Evolutionary conservation across 2,888 invertebrate species (phyloP).

Genomic region (Dinocampus coccinellae): DNA sequence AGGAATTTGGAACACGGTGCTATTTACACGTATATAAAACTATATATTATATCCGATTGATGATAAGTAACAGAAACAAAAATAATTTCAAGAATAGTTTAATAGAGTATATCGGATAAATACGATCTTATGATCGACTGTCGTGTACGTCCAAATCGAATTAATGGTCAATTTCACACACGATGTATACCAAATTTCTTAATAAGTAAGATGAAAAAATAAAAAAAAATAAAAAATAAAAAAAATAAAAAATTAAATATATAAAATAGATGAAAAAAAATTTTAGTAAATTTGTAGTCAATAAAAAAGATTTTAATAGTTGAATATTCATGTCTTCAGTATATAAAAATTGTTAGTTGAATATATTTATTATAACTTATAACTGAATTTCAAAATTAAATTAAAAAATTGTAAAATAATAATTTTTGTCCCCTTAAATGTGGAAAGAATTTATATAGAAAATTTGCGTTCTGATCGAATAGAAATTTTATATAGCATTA

Average conservation of each 20-base stretch:
- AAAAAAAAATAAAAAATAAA: not conserved
- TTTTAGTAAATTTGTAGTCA: not conserved
- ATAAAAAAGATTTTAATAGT: not conserved
- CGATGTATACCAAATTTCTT: constrained; percentile 24
- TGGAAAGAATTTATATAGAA: too few species aligned
- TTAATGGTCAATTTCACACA: constrained; percentile 30
- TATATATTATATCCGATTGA: not conserved
- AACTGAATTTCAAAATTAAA: too few species aligned
- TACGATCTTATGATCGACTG: constrained; percentile 10
- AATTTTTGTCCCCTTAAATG: too few species aligned
- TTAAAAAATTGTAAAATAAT: not conserved
- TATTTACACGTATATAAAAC: constrained; percentile 32
- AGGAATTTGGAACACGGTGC: constrained; percentile 48
- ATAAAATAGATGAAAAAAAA: too few species aligned
- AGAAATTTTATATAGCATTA: not conserved
- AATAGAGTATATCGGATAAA: not conserved
- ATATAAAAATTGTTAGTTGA: not conserved
- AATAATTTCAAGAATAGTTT: constrained; percentile 16
- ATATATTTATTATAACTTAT: not conserved
- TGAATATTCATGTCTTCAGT: not conserved
- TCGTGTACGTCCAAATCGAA: constrained; percentile 20
- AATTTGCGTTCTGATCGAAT: not conserved
- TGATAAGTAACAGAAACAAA: constrained; percentile 1
- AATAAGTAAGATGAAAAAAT: not conserved
- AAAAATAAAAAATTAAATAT: too few species aligned